Conservation (phyloP, 2,113 vertebrate species). For the Brienomyrus longianalis region DNA sequence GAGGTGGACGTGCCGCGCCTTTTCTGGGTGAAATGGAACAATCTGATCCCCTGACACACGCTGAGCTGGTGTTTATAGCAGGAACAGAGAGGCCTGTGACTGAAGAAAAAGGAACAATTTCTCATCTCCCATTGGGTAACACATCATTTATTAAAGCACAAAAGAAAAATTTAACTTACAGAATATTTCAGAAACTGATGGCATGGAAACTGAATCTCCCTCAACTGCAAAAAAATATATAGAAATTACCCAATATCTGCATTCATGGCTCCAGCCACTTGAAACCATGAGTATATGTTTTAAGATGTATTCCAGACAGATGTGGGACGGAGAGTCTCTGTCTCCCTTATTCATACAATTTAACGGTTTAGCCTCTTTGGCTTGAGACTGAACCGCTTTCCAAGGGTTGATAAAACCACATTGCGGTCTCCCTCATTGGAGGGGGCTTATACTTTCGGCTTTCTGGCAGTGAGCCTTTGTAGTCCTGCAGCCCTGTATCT, state of each 20-base stretch:
- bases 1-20: neutral
- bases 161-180: neutral
- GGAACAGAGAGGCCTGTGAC: constrained; percentile 11
- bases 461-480: neutral
- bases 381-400: neutral
- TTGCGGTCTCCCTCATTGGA: neutral
- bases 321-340: neutral
- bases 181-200: neutral
- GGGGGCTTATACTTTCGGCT: neutral
- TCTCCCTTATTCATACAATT: neutral
- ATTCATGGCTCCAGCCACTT: neutral
- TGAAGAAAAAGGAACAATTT: neutral
- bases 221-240: neutral
- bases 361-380: neutral
- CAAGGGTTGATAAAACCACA: neutral
- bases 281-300: neutral
- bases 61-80: constrained; percentile 14
- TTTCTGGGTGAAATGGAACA: neutral
- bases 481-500: neutral
- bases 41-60: neutral
- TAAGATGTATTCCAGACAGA: constrained; percentile 11
- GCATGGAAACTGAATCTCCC: neutral
- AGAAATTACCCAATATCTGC: neutral
- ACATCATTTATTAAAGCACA: neutral
- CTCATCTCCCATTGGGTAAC: neutral